These are phyloP conservation scores for Pristionchus arcanus DNA, from an alignment of 2,888 invertebrate species.

Conservation along the genomic window DNA sequence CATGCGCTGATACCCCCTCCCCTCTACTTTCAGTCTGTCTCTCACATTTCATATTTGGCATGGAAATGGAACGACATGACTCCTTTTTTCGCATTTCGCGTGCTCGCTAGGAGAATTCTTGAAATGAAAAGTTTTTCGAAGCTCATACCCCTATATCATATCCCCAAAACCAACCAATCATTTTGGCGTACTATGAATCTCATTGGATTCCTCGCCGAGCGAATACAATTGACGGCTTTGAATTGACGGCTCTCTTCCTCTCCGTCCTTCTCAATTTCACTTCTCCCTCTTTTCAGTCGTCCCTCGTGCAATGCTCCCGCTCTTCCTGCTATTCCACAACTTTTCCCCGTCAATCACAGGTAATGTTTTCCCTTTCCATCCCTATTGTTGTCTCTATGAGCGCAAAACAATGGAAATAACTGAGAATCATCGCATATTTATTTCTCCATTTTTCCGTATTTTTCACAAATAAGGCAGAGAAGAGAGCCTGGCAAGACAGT, in stretches of 20 bases:
- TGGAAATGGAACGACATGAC: too few relatives aligned
- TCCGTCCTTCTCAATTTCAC: slow-evolving; percentile 23
- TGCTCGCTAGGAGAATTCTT: too few relatives aligned
- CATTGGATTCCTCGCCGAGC: background rate
- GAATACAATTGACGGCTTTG: background rate
- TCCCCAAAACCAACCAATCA: too few relatives aligned
- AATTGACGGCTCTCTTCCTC: background rate
- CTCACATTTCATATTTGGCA: too few relatives aligned
- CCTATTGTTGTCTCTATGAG: background rate
- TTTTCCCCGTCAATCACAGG: background rate
- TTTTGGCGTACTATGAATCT: too few relatives aligned
- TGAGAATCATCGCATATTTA: background rate
- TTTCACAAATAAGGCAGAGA: background rate
- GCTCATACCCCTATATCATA: too few relatives aligned
- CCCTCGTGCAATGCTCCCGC: slow-evolving; percentile 14
- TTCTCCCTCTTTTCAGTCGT: slow-evolving; percentile 24
- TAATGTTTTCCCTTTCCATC: background rate
- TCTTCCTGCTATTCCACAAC: slow-evolving; percentile 36
- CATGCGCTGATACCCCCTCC: too few relatives aligned
- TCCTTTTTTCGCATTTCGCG: too few relatives aligned
- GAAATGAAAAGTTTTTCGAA: too few relatives aligned
- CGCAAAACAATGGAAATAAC: background rate
- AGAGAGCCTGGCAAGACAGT: background rate
- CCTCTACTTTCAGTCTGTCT: too few relatives aligned
- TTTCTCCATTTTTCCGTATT: background rate